Evolutionary conservation across 2,113 vertebrate genomes (phyloP).

Genomic region (Poeciliopsis prolifica): DNA sequence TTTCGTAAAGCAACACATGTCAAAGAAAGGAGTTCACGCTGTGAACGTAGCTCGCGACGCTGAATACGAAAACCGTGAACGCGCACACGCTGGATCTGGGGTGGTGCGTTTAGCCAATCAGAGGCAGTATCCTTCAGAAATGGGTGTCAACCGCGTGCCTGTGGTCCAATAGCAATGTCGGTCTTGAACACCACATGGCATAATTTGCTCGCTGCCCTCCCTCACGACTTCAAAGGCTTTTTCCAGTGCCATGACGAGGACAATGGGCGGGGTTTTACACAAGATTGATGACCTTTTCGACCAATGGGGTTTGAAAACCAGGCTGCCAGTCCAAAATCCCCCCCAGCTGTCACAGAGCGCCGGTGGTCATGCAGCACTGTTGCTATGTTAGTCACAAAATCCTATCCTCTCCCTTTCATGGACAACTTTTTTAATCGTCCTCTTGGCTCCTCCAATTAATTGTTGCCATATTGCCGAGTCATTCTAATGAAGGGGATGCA

Average conservation of each 20-base stretch:
- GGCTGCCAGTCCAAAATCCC: conserved; percentile 45
- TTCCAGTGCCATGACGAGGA: conserved; percentile 46
- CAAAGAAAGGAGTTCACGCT: conserved; percentile 51
- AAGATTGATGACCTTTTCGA: conserved; percentile 51
- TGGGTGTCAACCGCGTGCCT: conserved; percentile 50
- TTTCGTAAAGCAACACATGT: conserved; percentile 53
- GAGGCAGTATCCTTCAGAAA: conserved; percentile 41
- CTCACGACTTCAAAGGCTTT: conserved; percentile 59
- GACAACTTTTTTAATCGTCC: neutral
- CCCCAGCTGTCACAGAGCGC: conserved; percentile 61
- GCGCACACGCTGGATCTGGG: conserved; percentile 67
- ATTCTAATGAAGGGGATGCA: neutral
- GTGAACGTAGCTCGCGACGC: conserved; percentile 17
- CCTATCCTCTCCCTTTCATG: neutral
- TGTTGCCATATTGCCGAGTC: conserved; percentile 6
- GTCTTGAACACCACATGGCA: conserved; percentile 77
- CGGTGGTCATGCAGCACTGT: conserved; percentile 71
- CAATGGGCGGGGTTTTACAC: conserved; percentile 49
- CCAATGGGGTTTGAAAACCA: conserved; percentile 60
- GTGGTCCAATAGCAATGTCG: conserved; percentile 55
- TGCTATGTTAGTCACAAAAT: conserved; percentile 70
- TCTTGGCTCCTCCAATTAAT: conserved; percentile 21
- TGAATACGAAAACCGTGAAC: conserved; percentile 75
- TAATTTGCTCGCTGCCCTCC: conserved; percentile 68
- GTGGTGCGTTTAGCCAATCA: conserved; percentile 72